Evolutionary conservation across 1,140 invertebrate species (phyloP).

Genomic region (Conus ventricosus): DNA sequence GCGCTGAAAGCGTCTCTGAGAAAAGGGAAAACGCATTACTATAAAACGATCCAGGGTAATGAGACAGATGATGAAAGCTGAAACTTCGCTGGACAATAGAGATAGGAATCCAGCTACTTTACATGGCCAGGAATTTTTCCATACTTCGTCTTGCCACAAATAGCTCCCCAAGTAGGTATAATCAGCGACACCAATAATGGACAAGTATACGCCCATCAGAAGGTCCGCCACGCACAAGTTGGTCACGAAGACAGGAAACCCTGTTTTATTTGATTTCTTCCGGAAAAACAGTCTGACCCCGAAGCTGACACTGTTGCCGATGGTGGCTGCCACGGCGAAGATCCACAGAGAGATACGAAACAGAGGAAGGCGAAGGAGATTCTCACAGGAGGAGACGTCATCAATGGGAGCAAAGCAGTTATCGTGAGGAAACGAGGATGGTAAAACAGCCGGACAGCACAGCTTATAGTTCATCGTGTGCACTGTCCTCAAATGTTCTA

Average conservation of each 20-base stretch:
- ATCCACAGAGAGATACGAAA: constrained; percentile 48
- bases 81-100: constrained; percentile 59
- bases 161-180: constrained; percentile 53
- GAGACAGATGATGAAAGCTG: constrained; percentile 56
- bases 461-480: constrained; percentile 42
- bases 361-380: constrained; percentile 45
- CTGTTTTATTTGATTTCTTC: background rate
- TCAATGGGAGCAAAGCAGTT: constrained; percentile 36
- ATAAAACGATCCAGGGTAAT: constrained; percentile 63
- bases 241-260: constrained; percentile 50
- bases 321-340: constrained; percentile 43
- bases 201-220: constrained; percentile 65
- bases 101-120: constrained; percentile 58
- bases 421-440: constrained; percentile 2
- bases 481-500: constrained; percentile 24
- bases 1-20: constrained; percentile 22
- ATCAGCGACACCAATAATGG: constrained; percentile 63
- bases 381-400: constrained; percentile 54
- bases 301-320: constrained; percentile 49
- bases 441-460: constrained; percentile 46
- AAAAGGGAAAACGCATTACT: constrained; percentile 57
- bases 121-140: constrained; percentile 58
- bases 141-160: constrained; percentile 49
- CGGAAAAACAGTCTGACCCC: constrained; percentile 26
- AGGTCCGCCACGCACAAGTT: constrained; percentile 62